Conservation (phyloP, 64 coral and sea anemone species). For the Stichodactyla helianthus region DNA sequence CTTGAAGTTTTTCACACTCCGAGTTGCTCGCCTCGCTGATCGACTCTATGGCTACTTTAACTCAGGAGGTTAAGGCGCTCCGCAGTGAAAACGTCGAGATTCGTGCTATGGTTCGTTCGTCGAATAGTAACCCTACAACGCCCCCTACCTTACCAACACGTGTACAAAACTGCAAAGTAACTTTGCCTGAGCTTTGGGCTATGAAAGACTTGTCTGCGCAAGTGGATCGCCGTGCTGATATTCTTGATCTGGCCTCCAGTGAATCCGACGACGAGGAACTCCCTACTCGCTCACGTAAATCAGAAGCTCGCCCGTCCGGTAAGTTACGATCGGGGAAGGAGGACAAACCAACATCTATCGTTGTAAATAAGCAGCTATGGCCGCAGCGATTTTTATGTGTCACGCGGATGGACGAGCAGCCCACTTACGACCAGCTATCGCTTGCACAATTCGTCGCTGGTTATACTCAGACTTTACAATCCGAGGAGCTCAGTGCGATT, state of each 20-base stretch:
- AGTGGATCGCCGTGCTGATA: neutral
- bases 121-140: too few relatives aligned
- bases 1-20: too few relatives aligned
- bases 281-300: neutral
- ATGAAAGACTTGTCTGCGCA: neutral
- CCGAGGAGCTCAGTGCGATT: neutral
- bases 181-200: neutral
- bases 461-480: neutral
- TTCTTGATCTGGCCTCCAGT: neutral
- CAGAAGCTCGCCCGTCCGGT: neutral
- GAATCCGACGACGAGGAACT: neutral
- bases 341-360: neutral
- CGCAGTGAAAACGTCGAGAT: neutral
- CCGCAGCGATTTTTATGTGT: constrained; percentile 25
- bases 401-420: neutral
- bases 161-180: neutral
- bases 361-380: constrained; percentile 21
- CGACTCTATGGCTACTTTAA: too few relatives aligned
- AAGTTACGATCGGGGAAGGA: constrained; percentile 12
- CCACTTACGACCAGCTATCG: neutral
- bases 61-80: too few relatives aligned
- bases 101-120: neutral
- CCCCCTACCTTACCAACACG: neutral
- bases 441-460: neutral
- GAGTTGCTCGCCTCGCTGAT: too few relatives aligned